Percentiles rank a stretch among this genome's conserved stretches.
Evolutionary conservation across 37 sponge, comb jelly and placozoan genomes (phyloP).

Genomic region (Ianthella basta): DNA sequence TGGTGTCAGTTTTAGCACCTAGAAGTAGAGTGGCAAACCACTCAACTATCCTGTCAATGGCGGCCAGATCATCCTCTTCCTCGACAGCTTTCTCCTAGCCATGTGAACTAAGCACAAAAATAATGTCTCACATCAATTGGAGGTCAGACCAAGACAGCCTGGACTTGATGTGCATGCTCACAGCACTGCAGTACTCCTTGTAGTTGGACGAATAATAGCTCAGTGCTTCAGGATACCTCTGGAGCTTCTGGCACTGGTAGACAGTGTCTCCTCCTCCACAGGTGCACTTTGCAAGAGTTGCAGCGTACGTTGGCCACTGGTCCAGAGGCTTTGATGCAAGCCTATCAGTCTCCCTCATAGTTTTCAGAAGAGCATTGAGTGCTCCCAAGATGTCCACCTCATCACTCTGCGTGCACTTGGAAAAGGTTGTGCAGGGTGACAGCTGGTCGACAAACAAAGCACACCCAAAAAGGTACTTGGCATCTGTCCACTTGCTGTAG

Average conservation of each 20-base stretch:
- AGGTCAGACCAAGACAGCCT: constrained; percentile 75
- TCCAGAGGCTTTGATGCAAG: constrained; percentile 55
- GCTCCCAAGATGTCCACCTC: constrained; percentile 61
- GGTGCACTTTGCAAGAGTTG: constrained; percentile 51
- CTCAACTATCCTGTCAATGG: constrained; percentile 53
- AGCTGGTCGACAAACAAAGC: constrained; percentile 75
- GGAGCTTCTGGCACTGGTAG: constrained; percentile 61
- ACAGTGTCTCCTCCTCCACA: constrained; percentile 36
- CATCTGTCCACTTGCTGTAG: constrained; percentile 54
- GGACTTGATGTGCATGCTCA: constrained; percentile 65
- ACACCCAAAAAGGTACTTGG: constrained; percentile 77
- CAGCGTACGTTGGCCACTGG: constrained; percentile 65
- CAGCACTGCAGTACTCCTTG: constrained; percentile 52
- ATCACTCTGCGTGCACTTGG: constrained; percentile 62
- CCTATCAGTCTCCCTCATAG: constrained; percentile 61
- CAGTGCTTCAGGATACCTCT: constrained; percentile 38
- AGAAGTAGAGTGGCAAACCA: constrained; percentile 45
- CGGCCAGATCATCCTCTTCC: constrained; percentile 39
- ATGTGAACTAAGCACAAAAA: constrained; percentile 59
- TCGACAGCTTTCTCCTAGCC: constrained; percentile 65
- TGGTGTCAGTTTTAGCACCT: constrained; percentile 37
- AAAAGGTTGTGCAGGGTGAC: constrained; percentile 64
- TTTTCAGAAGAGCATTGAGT: constrained; percentile 54
- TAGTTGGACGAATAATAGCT: constrained; percentile 48
- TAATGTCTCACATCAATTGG: constrained; percentile 60